Conservation (phyloP, 2,113 vertebrate species). For the Potamarius usumacintae region DNA sequence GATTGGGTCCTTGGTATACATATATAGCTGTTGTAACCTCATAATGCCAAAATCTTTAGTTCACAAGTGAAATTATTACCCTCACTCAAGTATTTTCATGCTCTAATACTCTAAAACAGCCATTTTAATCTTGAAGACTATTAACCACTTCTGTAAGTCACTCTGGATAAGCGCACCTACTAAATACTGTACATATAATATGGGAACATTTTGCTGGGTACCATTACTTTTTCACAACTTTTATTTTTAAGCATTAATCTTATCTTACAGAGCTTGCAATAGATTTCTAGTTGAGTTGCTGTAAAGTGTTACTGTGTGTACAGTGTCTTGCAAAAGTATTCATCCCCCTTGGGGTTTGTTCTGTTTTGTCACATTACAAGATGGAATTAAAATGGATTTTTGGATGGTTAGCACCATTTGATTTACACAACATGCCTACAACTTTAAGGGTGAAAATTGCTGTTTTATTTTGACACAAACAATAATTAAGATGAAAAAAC, state of each 20-base stretch:
- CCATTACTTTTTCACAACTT: neutral
- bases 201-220: neutral
- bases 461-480: too few relatives aligned
- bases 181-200: neutral
- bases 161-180: neutral
- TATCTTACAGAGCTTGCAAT: neutral
- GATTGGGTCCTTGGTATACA: neutral
- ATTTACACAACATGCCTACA: too few relatives aligned
- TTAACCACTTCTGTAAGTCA: constrained; percentile 2
- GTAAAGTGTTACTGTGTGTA: neutral
- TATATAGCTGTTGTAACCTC: neutral
- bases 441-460: too few relatives aligned
- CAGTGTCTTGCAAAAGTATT: too few relatives aligned
- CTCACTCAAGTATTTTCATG: neutral
- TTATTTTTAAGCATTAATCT: neutral
- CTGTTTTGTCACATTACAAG: too few relatives aligned
- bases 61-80: neutral
- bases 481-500: too few relatives aligned
- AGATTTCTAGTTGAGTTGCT: constrained; percentile 13
- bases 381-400: too few relatives aligned
- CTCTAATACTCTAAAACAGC: neutral
- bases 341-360: too few relatives aligned
- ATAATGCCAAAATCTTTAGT: neutral
- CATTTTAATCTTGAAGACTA: neutral
- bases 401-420: too few relatives aligned